Base-by-base conservation (phyloP, 2,888 invertebrate genomes). In the Acronicta aceris region DNA sequence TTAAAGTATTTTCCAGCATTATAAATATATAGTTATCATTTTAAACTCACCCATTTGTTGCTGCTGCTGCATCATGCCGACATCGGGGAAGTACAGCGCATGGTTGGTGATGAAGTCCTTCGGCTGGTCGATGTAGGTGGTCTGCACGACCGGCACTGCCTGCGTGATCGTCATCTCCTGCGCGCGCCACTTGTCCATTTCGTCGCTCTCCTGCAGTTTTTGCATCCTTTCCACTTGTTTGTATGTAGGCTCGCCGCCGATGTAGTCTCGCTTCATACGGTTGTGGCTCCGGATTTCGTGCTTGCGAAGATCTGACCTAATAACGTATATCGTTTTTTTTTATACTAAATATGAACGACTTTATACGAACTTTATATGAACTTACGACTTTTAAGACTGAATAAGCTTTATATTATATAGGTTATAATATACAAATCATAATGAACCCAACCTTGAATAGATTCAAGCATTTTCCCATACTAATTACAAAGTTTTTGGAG, bases 181-280 rank as follows among this genome's bases (percentile, higher is more conserved):
- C 0, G 55, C 47, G 0, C 69, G 79, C 83, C 79, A 88, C 63
- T 79, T 82, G 27, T 74, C 78, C 56, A 74, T 76, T 30, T 68
- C 79, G 25, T 75, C 83, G 61, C 10, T 78, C 12, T 88, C 88
- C 48, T 89, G 85, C 17, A 85, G 71, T 61, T 90, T 91, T 78
- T 93, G 90, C 71, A 94, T 69, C 15, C 93, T 74, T 67, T 94
- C 94, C 6, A 90, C 90, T 71, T 90, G 93, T 59, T 92, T 93
- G 85, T 94, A 94, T 0, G 93, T 81, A 0, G 94, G 94, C 74
- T 94, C 94, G 30, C 94, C 94, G 70, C 94, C 94, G 9, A 93
- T 79, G 79, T 93, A 94, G 74, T 91, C 92, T 15, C 93, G 90
- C 58, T 94, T 94, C n/a, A 86, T 83, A 33, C 94, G 89, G 60